Evolutionary conservation across 2,888 invertebrate genomes (phyloP).

Genomic region (Napeogenes sylphis): DNA sequence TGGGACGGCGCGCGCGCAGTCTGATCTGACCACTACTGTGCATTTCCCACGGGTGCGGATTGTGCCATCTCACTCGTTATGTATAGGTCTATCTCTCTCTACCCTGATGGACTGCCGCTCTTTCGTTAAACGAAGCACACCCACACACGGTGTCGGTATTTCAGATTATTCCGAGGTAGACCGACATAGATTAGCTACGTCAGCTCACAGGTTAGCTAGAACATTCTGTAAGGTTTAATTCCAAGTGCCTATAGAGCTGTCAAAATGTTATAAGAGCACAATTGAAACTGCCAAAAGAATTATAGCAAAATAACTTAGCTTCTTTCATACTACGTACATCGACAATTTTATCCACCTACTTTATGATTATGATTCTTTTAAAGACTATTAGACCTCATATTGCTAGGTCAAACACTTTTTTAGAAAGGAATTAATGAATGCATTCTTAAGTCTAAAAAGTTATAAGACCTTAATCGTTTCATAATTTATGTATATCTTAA

Average conservation of each 20-base stretch:
- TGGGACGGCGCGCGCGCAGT: slow-evolving; percentile 77
- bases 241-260: slow-evolving; percentile 5
- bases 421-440: no score
- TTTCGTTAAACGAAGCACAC: slow-evolving; percentile 77
- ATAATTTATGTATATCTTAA: neutral
- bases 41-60: slow-evolving; percentile 76
- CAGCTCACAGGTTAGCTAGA: slow-evolving; percentile 57
- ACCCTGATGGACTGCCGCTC: slow-evolving; percentile 74
- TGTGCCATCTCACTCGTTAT: slow-evolving; percentile 48
- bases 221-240: slow-evolving; percentile 22
- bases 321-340: no score
- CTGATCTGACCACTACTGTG: slow-evolving; percentile 78
- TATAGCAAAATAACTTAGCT: neutral
- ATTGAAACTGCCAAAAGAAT: slow-evolving; percentile 6
- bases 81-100: slow-evolving; percentile 56
- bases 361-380: no score
- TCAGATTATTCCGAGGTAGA: slow-evolving; percentile 70
- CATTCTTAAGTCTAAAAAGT: no score
- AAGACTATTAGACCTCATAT: no score
- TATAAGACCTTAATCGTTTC: neutral
- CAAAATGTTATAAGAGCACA: slow-evolving; percentile 1
- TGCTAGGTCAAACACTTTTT: no score
- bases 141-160: slow-evolving; percentile 76
- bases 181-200: slow-evolving; percentile 74
- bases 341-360: no score